Base-by-base conservation (phyloP, 2,888 invertebrate species). In the Spatulosminthurus flaviceps region DNA sequence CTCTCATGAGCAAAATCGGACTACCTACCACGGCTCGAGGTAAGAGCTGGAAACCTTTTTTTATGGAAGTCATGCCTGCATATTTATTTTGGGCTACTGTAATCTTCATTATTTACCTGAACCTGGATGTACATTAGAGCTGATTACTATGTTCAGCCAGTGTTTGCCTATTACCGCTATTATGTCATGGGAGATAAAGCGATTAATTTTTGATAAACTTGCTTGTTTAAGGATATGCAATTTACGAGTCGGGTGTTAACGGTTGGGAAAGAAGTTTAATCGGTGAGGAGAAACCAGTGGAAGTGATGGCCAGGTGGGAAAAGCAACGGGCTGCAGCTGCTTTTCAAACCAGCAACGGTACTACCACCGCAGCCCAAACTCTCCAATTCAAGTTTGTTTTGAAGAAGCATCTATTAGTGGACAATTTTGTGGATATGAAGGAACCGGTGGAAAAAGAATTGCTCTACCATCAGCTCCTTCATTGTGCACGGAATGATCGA, bases 231-330 rank as follows among this genome's bases (percentile, higher is more conserved):
- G 96, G 96, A 21, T 97, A 96, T 88, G 95, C 96, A 0, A 91
- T 97, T 81, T 97, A 96, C 88, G 97, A 97, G 88, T 94, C 95
- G 67, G 91, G 96, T 83, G 95, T 95, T 1, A 93, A 91, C 85
- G 93, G 94, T 0, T 82, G 83, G 82, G 97, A 97, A 88, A 90
- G 97, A 75, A 94, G 95, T 86, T 89, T 97, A 83, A 90, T 92
- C 70, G 85, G 86, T 21, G 93, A 93, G 86, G 97, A 97, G 88
- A 95, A 96, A 86, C 93, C 96, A 19, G 94, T 96, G 0, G 97
- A 97, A 88, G 96, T 96, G 26, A 93, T 97, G 90, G 95, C 96
- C 5, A 93, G 96, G 87, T 97, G 97, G 97, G 97, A 97, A 88
- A 91, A 94, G 84, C 95, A 95, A 83, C 90, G 94, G 80, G 91